Conservation (phyloP, 37 sponge, comb jelly and placozoan species). For the Cliona cf. orientalis region DNA sequence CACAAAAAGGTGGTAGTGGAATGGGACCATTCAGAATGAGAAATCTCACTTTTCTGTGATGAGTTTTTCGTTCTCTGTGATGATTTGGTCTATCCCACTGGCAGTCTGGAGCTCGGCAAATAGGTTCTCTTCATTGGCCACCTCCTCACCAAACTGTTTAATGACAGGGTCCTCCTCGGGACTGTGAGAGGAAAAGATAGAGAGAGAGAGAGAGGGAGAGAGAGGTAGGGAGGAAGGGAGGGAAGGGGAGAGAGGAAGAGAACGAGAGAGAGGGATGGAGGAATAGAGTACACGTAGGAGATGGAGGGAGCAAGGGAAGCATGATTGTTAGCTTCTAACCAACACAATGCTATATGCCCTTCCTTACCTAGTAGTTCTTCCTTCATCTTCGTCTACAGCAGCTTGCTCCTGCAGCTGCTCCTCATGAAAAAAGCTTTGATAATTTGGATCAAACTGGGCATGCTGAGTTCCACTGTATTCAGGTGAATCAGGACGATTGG, state of each 20-base stretch:
- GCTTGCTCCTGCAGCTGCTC: background rate
- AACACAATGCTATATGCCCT: background rate
- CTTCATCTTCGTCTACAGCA: background rate
- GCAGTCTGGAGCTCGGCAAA: conserved; percentile 41
- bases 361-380: background rate
- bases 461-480: conserved; percentile 11
- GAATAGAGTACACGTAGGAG: background rate
- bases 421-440: conserved; percentile 33
- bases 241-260: background rate
- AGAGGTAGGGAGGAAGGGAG: no score
- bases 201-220: no score
- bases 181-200: no score
- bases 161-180: conserved; percentile 4
- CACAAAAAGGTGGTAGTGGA: background rate
- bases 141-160: background rate
- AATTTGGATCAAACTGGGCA: conserved; percentile 15
- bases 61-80: conserved; percentile 76
- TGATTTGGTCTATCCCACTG: conserved; percentile 57
- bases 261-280: background rate
- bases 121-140: conserved; percentile 38
- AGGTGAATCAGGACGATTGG: conserved; percentile 49
- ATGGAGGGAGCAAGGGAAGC: no score
- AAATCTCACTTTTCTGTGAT: conserved; percentile 47
- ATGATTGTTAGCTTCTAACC: no score
- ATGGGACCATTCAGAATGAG: background rate